Base-by-base conservation (phyloP, 1,140 invertebrate genomes). In the Cyrtorhinus lividipennis region DNA sequence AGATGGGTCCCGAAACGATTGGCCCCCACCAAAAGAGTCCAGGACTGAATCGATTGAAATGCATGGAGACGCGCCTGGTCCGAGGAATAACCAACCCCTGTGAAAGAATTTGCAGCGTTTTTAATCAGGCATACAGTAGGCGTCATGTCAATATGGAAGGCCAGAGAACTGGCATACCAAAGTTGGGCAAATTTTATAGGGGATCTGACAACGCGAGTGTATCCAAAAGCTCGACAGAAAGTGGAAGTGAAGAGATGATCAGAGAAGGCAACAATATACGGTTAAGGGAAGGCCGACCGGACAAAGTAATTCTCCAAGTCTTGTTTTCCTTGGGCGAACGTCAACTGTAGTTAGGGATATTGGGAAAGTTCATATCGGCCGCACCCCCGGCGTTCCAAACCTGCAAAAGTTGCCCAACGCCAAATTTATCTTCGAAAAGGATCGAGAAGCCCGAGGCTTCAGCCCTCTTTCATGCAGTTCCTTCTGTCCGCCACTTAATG, bases 311-410 rank as follows among this genome's bases (percentile, higher is more conserved):
- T 53, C 48, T 20, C 48, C 12, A 53, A 53, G 48, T 53, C 48
- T 53, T 53, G 48, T 53, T 53, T 53, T 53, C 48, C 12, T 53
- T 53, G 48, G 48, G 48, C 20, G 48, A 53, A 53, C 48, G 48
- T 53, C 48, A 53, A 53, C 48, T 53, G 48, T 53, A 53, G 48
- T 53, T 53, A 53, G 48, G 48, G 48, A 53, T 53, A 53, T 53
- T 53, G 48, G 48, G 8, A 53, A 53, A 53, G 48, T 53, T 53
- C 48, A 53, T 53, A 53, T 53, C 48, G 48, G 48, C 5, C 48
- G 10, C 12, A 15, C 10, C 48, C 20, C 12, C 48, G 8, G 8
- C 48, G 10, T 53, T 53, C 48, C 30, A n/a, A n/a, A n/a, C n/a
- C n/a, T n/a, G n/a, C n/a, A 38, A 5, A 53, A 53, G 10, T 53